Evolutionary conservation across 2,888 invertebrate species (phyloP).

Genomic region (Pseudolycoriella hygida): DNA sequence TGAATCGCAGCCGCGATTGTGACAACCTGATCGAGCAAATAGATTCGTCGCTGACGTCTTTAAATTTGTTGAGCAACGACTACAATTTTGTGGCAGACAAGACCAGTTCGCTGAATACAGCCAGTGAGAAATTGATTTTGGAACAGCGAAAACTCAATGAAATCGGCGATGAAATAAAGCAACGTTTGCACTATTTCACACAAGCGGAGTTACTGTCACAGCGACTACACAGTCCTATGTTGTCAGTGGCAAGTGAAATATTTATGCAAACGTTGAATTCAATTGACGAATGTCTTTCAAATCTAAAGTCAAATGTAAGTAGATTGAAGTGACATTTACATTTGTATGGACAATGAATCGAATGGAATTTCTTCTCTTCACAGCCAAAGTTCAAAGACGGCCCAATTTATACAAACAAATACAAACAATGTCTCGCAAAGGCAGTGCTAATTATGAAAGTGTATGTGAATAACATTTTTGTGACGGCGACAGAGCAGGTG

Average conservation of each 20-base stretch:
- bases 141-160: constrained; percentile 72
- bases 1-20: constrained; percentile 48
- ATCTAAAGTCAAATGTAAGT: constrained; percentile 65
- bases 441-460: constrained; percentile 64
- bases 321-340: neutral
- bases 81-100: constrained; percentile 80
- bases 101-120: constrained; percentile 78
- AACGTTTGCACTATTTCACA: constrained; percentile 68
- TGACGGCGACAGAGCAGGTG: constrained; percentile 63
- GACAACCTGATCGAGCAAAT: constrained; percentile 49
- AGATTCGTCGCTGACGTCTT: constrained; percentile 47
- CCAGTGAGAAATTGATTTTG: constrained; percentile 78
- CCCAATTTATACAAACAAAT: constrained; percentile 60
- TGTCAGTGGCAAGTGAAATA: constrained; percentile 67
- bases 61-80: constrained; percentile 54
- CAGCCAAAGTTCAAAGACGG: constrained; percentile 76
- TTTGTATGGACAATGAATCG: constrained; percentile 9
- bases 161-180: constrained; percentile 62
- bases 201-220: constrained; percentile 68
- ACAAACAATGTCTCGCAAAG: constrained; percentile 65
- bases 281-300: constrained; percentile 74
- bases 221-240: constrained; percentile 57
- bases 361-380: constrained; percentile 12
- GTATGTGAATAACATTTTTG: constrained; percentile 58
- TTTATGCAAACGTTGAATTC: constrained; percentile 66